Base-by-base conservation (phyloP, 2,888 invertebrate genomes). In the Heliconius sara region DNA sequence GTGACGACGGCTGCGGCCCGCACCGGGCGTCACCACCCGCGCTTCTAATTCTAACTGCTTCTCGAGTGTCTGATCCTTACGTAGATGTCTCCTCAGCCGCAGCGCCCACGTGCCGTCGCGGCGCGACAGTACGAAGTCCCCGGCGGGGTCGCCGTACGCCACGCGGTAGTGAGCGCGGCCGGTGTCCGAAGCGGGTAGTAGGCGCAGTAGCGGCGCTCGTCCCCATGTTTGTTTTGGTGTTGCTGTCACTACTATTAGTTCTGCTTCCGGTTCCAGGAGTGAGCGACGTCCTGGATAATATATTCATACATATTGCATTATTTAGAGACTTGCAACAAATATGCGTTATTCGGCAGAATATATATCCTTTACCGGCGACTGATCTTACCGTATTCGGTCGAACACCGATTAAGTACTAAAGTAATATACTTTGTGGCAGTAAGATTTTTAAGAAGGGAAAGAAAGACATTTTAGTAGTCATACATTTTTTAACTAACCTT, bases 41-140 rank as follows among this genome's bases (percentile, higher is more conserved):
- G 94, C 95, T 52, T 95, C 95, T 3, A 95, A 79, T 83, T 95
- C 95, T n/a, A 95, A 80, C 82, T 95, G 95, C 3, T 86, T 85
- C 66, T 91, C 88, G 13, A 93, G 66, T 2, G 76, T 83, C 2
- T 85, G 86, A 63, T 86, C 80, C 0, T 87, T 80, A 78, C 89
- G 89, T 16, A 95, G 81, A 76, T 93, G 94, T 12, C 85, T 88
- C 47, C 95, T 79, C 0, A 94, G 83, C 2, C 94, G 78, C 52
- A 95, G 84, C 67, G 93, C 93, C 91, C 95, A 94, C 3, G 90
- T 86, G 65, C 95, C 95, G 83, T 94, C 93, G 0, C 92, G 87
- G 83, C 91, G 91, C 84, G 89, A 89, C 19, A 95, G 88, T 22
- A 91, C 83, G 87, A 95, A 95, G 87, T 89, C 86, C 16, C 85